A percentile compares a stretch with the other conserved stretches of the same genome.
These are phyloP conservation scores for Drosophila bifasciata DNA, from an alignment of 1,140 invertebrate species.

Conservation along the genomic window DNA sequence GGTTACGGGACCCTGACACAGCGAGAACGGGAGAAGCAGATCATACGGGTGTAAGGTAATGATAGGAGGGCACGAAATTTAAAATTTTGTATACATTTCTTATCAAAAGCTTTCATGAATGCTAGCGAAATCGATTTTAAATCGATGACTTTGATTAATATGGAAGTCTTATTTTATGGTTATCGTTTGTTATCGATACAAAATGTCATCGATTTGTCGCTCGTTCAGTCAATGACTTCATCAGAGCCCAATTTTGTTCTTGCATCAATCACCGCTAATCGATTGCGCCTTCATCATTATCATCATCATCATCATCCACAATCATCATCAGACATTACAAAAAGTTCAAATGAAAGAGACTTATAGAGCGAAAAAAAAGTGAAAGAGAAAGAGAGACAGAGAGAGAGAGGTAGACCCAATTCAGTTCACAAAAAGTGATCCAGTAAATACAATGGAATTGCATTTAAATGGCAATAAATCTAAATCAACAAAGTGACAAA, in stretches of 20 bases:
- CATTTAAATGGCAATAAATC: conserved; percentile 75
- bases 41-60: too few relatives aligned
- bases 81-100: background rate
- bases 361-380: too few relatives aligned
- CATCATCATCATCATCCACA: conserved; percentile 12
- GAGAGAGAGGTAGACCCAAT: conserved; percentile 4
- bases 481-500: conserved; percentile 72
- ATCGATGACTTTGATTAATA: too few relatives aligned
- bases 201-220: too few relatives aligned
- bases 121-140: background rate
- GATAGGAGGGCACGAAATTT: background rate
- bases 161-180: too few relatives aligned
- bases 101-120: background rate
- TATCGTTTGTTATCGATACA: too few relatives aligned
- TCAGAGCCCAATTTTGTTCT: background rate
- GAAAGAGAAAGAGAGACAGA: too few relatives aligned
- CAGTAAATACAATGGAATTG: conserved; percentile 68
- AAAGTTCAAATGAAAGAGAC: conserved; percentile 8
- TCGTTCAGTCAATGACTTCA: conserved; percentile 18
- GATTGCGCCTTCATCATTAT: conserved; percentile 23
- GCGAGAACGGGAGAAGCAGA: too few relatives aligned
- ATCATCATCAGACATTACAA: conserved; percentile 6
- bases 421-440: conserved; percentile 21
- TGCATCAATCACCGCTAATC: conserved; percentile 29
- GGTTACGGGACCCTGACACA: conserved; percentile 3